Evolutionary conservation across 1,140 invertebrate species (phyloP).

Genomic region (Halictus rubicundus): DNA sequence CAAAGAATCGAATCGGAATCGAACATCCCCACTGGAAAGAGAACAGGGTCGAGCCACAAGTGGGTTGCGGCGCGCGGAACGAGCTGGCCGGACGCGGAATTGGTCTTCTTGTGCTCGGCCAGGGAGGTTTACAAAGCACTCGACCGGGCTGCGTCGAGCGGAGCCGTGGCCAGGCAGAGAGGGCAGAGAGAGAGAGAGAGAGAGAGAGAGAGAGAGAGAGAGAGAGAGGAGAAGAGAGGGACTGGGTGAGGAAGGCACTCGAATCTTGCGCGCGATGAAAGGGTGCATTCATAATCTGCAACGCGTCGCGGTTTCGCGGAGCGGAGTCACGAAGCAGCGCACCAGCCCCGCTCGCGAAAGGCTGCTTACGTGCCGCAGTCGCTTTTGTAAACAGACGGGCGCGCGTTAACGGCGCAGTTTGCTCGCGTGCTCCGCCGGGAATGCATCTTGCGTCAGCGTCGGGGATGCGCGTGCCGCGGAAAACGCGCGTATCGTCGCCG

Average conservation of each 20-base stretch:
- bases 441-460: not conserved
- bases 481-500: not conserved
- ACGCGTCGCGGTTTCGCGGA: slow-evolving; percentile 55
- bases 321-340: not conserved
- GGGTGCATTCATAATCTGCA: slow-evolving; percentile 68
- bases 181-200: no score
- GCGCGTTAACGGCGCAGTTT: slow-evolving; percentile 18
- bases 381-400: slow-evolving; percentile 43
- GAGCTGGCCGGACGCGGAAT: slow-evolving; percentile 27
- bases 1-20: no score
- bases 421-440: no score
- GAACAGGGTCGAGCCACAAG: slow-evolving; percentile 23
- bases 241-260: slow-evolving; percentile 31
- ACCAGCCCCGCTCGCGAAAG: not conserved
- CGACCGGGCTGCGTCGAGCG: slow-evolving; percentile 23
- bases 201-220: no score
- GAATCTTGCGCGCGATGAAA: slow-evolving; percentile 53
- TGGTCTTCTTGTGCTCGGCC: slow-evolving; percentile 40
- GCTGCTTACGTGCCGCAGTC: not conserved
- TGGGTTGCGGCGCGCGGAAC: slow-evolving; percentile 8
- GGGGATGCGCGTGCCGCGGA: not conserved
- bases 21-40: slow-evolving; percentile 3
- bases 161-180: not conserved
- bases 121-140: slow-evolving; percentile 54
- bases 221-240: no score